Evolutionary conservation across 2,888 invertebrate species (phyloP), one percentile per base, ranked within the genome.

Genomic region (Synergus gifuensis): DNA sequence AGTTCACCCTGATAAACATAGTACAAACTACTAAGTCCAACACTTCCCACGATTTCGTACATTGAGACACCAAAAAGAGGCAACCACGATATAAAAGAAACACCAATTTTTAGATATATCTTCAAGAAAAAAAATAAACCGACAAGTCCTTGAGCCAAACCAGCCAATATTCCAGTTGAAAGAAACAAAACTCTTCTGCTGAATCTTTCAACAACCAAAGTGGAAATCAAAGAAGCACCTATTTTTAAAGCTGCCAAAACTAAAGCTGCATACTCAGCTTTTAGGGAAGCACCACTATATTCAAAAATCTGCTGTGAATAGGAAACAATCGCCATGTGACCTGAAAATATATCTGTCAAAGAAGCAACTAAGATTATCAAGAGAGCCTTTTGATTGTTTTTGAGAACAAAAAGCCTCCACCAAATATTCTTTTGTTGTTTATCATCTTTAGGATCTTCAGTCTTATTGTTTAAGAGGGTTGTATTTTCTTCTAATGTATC

Each of bases 1-100:
- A 95, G 93, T 91, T 95, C 95, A 2, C 94, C 94, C 63, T 95
- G 94, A 76, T 95, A 93, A 58, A 95, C 94, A 88, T 94, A 95
- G 42, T 95, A 95, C 84, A 95, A 93, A 3, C 95, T 94, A 1
- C 95, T 95, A 88, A 95, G 93, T 28, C 95, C 95, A 87, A 95
- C 93, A 4, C 94, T 94, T 80, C 95, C 95, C 58, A 94, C 94
- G 85, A 94, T 94, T 91, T 95, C 94, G 92, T 94, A 95, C 83
- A 94, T 92, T 44, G 94, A 93, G 87, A 95, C 93, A 86, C 94
- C 94, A 83, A 93, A 92, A 79, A 94, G 92, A 81, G 95, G 95
- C 88, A 95, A 92, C 93, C 94, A 94, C 78, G 92, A 93, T 81
- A 94, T 86, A 80, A 91, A 92, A 58, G 93, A 92, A 9, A 93